These are phyloP conservation scores for Anadara kagoshimensis DNA, from an alignment of 1,140 invertebrate genomes.

Conservation along the genomic window DNA sequence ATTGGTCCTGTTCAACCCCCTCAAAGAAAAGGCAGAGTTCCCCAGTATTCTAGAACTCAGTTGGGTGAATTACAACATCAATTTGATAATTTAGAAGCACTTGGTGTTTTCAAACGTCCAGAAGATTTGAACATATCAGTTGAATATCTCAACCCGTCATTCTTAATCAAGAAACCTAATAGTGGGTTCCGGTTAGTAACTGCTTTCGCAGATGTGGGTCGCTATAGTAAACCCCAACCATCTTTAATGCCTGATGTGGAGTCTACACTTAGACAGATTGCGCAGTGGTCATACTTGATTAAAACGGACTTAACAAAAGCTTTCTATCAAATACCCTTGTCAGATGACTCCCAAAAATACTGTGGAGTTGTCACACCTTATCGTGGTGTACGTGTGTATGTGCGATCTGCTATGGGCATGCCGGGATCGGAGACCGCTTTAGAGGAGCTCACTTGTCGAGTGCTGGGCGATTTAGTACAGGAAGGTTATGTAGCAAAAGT, in stretches of 20 bases:
- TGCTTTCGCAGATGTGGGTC: conserved; percentile 28
- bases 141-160: conserved; percentile 39
- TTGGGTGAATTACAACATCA: conserved; percentile 22
- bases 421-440: conserved; percentile 45
- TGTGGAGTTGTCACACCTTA: conserved; percentile 47
- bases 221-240: conserved; percentile 35
- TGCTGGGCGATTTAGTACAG: conserved; percentile 45
- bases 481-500: conserved; percentile 42
- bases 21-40: conserved; percentile 40
- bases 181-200: conserved; percentile 24
- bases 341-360: conserved; percentile 41
- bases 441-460: conserved; percentile 50
- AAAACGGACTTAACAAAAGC: conserved; percentile 43
- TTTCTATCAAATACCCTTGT: conserved; percentile 48
- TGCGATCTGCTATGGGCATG: conserved; percentile 51
- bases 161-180: conserved; percentile 37
- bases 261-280: conserved; percentile 41
- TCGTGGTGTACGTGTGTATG: conserved; percentile 43
- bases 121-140: conserved; percentile 29
- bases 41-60: conserved; percentile 15
- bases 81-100: conserved; percentile 30
- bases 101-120: conserved; percentile 26
- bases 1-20: conserved; percentile 50
- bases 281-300: conserved; percentile 38
- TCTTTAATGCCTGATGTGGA: conserved; percentile 41